phyloP scores from a whole-genome alignment of 2,113 vertebrate genomes.

The Octodon degus region DNA sequence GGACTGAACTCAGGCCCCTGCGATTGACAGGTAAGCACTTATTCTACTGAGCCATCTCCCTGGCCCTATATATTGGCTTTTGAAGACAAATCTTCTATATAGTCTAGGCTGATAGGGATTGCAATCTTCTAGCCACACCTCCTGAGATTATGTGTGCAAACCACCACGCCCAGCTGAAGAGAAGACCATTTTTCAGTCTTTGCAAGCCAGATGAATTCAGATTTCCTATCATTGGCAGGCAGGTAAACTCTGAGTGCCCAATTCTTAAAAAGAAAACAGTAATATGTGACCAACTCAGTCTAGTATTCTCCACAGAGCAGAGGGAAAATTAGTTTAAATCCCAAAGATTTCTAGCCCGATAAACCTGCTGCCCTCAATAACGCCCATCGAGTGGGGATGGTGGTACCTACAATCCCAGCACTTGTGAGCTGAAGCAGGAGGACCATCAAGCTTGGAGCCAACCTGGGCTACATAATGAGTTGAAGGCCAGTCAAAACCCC shows the following conservation, averaged over 20 bases:
- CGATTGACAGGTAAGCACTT: no score
- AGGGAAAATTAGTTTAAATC: not conserved
- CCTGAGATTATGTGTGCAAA: not conserved
- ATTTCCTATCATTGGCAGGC: not conserved
- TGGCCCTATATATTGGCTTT: not conserved
- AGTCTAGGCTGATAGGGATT: not conserved
- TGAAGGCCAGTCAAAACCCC: not conserved
- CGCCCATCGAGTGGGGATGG: not conserved
- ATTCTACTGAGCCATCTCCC: no score
- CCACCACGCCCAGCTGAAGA: not conserved
- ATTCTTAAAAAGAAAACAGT: not conserved
- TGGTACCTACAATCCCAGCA: not conserved
- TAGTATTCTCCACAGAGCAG: no score
- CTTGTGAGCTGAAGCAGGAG: not conserved
- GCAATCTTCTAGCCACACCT: not conserved
- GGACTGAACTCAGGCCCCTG: no score
- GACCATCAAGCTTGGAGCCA: not conserved
- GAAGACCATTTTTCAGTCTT: not conserved
- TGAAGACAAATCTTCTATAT: not conserved
- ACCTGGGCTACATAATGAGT: not conserved
- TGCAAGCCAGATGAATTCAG: not conserved
- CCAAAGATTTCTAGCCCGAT: not conserved
- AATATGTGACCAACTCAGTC: not conserved
- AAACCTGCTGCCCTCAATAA: not conserved
- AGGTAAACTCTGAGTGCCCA: fast-evolving